Evolutionary conservation across 2,888 invertebrate species (phyloP).

Genomic region (Choristoneura rosaceana): DNA sequence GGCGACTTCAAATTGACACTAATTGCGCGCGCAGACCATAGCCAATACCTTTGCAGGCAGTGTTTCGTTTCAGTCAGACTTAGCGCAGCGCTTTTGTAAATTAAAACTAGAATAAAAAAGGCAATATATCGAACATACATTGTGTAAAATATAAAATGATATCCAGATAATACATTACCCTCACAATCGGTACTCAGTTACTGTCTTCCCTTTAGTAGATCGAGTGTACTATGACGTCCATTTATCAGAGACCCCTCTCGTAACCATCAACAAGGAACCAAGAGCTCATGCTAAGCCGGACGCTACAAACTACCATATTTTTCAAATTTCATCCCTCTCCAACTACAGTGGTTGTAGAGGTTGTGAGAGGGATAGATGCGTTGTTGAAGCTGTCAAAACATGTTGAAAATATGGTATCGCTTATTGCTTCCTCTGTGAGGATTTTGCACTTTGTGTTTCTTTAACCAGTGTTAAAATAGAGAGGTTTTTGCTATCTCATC

Average conservation of each 20-base stretch:
- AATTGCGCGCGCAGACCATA: too few relatives aligned
- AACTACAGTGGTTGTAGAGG: neutral
- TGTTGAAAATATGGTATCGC: constrained; percentile 31
- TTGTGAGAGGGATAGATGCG: constrained; percentile 14
- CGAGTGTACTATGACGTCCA: constrained; percentile 7
- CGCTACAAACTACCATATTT: constrained; percentile 28
- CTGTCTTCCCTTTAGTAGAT: constrained; percentile 10
- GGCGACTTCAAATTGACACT: too few relatives aligned
- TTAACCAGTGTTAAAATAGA: neutral
- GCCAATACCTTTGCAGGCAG: too few relatives aligned
- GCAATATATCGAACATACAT: neutral
- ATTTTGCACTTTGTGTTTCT: neutral
- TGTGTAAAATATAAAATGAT: constrained; percentile 3
- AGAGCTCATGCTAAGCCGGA: constrained; percentile 6
- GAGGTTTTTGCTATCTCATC: neutral
- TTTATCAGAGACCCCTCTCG: constrained; percentile 14
- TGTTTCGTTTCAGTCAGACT: too few relatives aligned
- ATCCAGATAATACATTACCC: constrained; percentile 30
- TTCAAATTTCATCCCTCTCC: constrained; percentile 31
- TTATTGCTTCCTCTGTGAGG: constrained; percentile 23
- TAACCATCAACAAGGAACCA: neutral
- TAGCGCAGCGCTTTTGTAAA: too few relatives aligned
- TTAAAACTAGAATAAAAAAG: too few relatives aligned
- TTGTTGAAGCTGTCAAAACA: constrained; percentile 23
- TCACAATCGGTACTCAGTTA: constrained; percentile 30